Evolutionary conservation across 2,888 invertebrate species (phyloP), one percentile per base, ranked within the genome.

Genomic region (Miltochrista miniata): DNA sequence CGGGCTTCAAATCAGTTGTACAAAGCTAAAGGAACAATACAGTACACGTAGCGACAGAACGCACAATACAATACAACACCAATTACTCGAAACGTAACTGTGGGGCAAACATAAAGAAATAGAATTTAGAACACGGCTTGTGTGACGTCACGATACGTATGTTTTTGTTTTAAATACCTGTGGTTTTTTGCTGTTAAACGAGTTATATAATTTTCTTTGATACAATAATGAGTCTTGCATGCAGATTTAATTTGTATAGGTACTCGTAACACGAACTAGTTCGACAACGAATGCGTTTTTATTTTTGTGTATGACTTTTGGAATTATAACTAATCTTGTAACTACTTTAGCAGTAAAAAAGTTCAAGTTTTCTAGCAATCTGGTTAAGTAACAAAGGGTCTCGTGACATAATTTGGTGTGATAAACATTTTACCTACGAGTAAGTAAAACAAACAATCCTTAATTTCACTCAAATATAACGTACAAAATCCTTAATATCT

Each of bases 1-100:
- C 56, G 63, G 64, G 68, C 69, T 68, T 64, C 59, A 69, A 68
- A 68, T 69, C 64, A 67, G 59, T 67, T 56, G 59, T 62, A 69
- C 68, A 68, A 68, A 65, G 46, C 54, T 63, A 64, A 59, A 61
- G 51, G 51, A 65, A 69, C 70, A 69, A 69, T 62, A 68, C 62
- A 52, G 18, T 24, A 56, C 46, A 48, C 48, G 56, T 51, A 59
- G 56, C 56, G 45, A 65, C 64, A 61, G 67, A 67, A 61, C 63
- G 58, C 54, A 62, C 58, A 62, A 62, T 64, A 62, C 58, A 62
- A 62, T 64, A 60, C 64, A 38, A 56, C 63, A 59, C 56, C 56
- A 60, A 65, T 68, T 65, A 68, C 65, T 56, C 58, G 55, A 65
- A 61, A 61, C 54, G 53, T 55, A 59, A 61, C 53, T 45, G 3